Base-by-base conservation (phyloP, 2,113 vertebrate genomes). In the Corythoichthys intestinalis region DNA sequence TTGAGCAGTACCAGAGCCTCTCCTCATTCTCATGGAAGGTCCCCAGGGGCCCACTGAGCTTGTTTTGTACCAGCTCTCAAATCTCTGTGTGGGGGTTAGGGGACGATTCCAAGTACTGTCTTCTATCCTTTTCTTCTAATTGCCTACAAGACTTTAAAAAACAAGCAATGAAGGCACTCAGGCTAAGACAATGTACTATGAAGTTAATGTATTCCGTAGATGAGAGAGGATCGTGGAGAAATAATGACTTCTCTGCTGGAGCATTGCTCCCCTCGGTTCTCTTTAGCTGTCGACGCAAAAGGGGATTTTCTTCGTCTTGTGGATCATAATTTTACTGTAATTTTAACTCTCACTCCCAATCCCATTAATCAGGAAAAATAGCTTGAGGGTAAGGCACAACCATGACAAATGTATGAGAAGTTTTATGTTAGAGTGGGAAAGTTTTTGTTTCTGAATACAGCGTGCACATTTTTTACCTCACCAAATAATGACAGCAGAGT, bases 81-180 rank as follows among this genome's bases (percentile, higher is more conserved):
- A 66, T 93, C 93, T 92, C 91, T 17, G 37, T 70, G 86, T 92
- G 91, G 80, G 88, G 87, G 49, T 86, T 85, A 90, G 83, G 80
- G 74, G 87, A 92, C 81, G 72, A 76, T 92, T 92, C 76, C 70
- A 72, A 83, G 74, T 86, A 80, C 87, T 91, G 86, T 91, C 93
- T 93, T 93, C 90, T 75, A 63, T 68, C 74, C 83, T 85, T 17
- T 53, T 83, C 80, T 77, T 91, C 83, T 94, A 95, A 95, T 96
- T 96, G 90, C 87, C 86, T 90, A 70, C 84, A 86, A 90, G 86
- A 91, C 86, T 83, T 82, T 66, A 74, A 87, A 89, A 76, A 69
- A 69, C 73, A 91, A 81, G 86, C 90, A 86, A 89, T 89, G 76
- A 83, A 80, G 85, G 84, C 59, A 70, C 67, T 87, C 50, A 86